A percentile compares a stretch with the other conserved stretches of the same genome.
Conservation (phyloP, 2,113 vertebrate genomes). For the Condylura cristata region DNA sequence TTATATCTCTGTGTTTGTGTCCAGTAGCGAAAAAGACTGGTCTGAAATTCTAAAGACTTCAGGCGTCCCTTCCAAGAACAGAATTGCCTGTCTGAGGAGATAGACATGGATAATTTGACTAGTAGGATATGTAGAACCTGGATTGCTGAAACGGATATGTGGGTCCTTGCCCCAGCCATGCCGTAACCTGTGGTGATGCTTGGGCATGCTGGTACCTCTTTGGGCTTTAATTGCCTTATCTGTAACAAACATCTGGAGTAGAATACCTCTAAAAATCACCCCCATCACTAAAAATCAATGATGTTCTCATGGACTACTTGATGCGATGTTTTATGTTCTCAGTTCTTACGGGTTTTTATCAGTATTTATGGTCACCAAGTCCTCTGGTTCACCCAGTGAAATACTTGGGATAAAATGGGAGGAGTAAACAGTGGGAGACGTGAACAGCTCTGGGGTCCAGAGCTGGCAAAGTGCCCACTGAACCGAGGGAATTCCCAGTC, state of each 20-base stretch:
- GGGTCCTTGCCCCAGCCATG: background rate
- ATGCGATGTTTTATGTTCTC: conserved; percentile 14
- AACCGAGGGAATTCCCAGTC: background rate
- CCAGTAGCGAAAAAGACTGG: background rate
- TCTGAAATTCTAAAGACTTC: background rate
- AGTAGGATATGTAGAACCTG: background rate
- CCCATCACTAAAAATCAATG: background rate
- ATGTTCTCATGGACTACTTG: background rate
- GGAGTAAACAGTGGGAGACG: background rate
- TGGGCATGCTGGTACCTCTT: background rate
- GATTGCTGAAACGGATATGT: background rate
- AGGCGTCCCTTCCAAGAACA: background rate
- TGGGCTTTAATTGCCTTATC: background rate
- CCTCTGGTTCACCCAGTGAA: background rate
- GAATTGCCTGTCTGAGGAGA: background rate
- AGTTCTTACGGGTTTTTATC: background rate
- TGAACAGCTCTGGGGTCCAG: background rate
- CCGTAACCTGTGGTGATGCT: background rate
- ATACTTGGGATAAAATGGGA: background rate
- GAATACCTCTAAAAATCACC: background rate
- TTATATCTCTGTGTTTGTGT: conserved; percentile 19
- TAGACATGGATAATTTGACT: background rate
- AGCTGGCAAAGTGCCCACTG: background rate
- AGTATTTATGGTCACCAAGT: background rate
- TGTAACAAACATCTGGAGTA: background rate